Base-by-base conservation (phyloP, 1,140 invertebrate species). In the Lepidurus couesii region DNA sequence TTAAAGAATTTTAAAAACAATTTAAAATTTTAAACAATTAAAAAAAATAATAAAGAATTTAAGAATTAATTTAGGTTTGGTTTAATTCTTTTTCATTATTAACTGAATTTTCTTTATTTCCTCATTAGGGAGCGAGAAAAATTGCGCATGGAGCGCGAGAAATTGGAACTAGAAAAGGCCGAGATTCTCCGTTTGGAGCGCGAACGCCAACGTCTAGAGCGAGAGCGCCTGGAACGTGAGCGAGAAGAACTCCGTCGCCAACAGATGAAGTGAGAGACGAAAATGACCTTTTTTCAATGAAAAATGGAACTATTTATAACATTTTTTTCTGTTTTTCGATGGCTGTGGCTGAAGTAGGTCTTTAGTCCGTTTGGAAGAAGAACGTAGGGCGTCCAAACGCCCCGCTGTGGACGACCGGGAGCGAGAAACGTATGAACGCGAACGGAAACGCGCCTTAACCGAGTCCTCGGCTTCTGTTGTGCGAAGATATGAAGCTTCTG, bases 141-240 rank as follows among this genome's bases (percentile, higher is more conserved):
- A 82, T 85, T 94, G 47, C 88, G 90, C 45, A 83, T 90, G 5
- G 95, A 96, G 84, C 86, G 91, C 34, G 92, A 93, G 82, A 88
- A 89, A 74, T 88, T 94, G 26, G 92, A 93, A 82, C 88, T 91
- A 21, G 93, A 95, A 82, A 92, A 92, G 83, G 90, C 91, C 44
- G 93, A 96, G 83, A 84, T 95, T 13, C 83, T 94, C 75, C 89
- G 91, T 74, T 83, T 95, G 75, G 93, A 96, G 84, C 87, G 92
- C 6, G 93, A 95, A 83, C 87, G 92, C 45, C 92, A 94, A 83
- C 89, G 91, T 79, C 82, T 93, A 73, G 94, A 95, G 84, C 86
- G 93, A 21, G 93, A 95, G 81, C 92, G 92, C 83, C 85, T 96
- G 34, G 93, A 95, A 83, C 86, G 92, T 75, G 94, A 95, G 82